Evolutionary conservation across 64 coral and sea anemone species (phyloP).

Genomic region (Dendronephthya gigantea): DNA sequence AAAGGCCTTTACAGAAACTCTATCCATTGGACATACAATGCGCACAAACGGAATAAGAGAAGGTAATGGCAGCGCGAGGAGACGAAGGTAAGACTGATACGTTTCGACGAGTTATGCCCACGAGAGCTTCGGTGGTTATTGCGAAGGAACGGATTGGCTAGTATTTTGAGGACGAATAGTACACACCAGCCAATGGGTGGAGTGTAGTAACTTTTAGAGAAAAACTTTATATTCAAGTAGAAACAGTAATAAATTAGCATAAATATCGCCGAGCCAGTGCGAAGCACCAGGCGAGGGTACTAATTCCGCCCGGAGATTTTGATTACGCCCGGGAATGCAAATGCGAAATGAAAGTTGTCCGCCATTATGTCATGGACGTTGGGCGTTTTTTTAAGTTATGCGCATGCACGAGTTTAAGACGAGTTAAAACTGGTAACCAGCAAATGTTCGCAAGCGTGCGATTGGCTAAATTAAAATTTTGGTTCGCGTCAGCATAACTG

Average conservation of each 20-base stretch:
- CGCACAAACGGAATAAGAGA: background rate
- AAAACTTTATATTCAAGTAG: background rate
- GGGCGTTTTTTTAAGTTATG: too few species aligned
- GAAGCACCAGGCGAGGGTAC: too few species aligned
- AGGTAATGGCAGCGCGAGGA: background rate
- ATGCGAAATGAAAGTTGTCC: too few species aligned
- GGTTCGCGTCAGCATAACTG: too few species aligned
- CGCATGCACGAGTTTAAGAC: too few species aligned
- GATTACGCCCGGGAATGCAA: too few species aligned
- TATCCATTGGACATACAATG: conserved; percentile 28
- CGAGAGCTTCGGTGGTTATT: background rate
- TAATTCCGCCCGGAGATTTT: too few species aligned
- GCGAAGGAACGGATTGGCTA: background rate
- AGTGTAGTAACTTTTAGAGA: background rate
- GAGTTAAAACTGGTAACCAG: too few species aligned
- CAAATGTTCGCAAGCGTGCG: too few species aligned
- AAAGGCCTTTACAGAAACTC: conserved; percentile 31
- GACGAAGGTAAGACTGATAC: background rate
- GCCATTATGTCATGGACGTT: too few species aligned
- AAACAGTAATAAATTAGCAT: background rate
- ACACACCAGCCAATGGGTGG: background rate
- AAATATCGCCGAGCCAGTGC: too few species aligned
- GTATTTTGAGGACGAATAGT: background rate
- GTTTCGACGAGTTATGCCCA: background rate
- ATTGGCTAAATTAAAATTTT: too few species aligned